Percentiles rank a stretch among this genome's conserved stretches.
phyloP scores from a whole-genome alignment of 2,888 invertebrate genomes.

The Melangyna quadrimaculata region DNA sequence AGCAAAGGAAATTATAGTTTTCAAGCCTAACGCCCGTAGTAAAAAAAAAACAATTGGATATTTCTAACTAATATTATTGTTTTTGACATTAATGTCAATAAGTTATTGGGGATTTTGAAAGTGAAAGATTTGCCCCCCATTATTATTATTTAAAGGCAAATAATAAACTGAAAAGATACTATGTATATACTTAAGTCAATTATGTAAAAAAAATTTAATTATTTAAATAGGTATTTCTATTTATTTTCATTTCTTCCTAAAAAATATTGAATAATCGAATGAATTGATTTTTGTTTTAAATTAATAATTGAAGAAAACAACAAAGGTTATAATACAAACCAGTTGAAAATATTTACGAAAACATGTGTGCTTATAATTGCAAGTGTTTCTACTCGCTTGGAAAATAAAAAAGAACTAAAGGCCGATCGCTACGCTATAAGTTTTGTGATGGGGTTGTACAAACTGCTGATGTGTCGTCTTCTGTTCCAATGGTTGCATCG shows the following conservation, averaged over 20 bases:
- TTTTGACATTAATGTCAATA: not conserved
- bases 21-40: not conserved
- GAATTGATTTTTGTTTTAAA: constrained; percentile 3
- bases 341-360: constrained; percentile 17
- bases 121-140: not conserved
- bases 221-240: not conserved
- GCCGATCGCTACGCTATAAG: constrained; percentile 57
- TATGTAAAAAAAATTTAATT: constrained; percentile 28
- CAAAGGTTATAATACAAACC: constrained; percentile 17
- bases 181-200: not conserved
- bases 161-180: constrained; percentile 3
- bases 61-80: not conserved
- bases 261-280: not conserved
- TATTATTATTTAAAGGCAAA: not conserved
- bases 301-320: not conserved
- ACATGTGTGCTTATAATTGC: not conserved
- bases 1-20: constrained; percentile 2
- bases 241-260: constrained; percentile 5
- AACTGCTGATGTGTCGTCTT: constrained; percentile 32
- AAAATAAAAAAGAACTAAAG: constrained; percentile 66
- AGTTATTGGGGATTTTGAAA: not conserved
- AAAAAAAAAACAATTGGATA: constrained; percentile 10
- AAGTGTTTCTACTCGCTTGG: constrained; percentile 56
- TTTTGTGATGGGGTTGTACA: constrained; percentile 40
- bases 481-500: not conserved